Percentiles rank a stretch among this genome's conserved stretches.
These are phyloP conservation scores for Salvelinus sp. DNA, from an alignment of 2,113 vertebrate species.

Conservation along the genomic window DNA sequence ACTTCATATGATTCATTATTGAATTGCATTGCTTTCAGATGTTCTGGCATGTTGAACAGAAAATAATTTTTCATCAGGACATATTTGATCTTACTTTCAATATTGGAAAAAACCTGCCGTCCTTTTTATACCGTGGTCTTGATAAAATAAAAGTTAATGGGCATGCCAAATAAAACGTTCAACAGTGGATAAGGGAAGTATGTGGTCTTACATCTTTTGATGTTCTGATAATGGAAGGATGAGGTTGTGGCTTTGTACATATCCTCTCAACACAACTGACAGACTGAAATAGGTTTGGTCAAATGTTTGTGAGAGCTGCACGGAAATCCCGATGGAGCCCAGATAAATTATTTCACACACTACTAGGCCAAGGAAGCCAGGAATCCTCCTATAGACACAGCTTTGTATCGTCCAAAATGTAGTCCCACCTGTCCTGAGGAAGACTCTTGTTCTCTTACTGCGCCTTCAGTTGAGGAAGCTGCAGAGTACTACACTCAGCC, in stretches of 20 bases:
- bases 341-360: slow-evolving; percentile 50
- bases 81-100: background rate
- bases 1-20: no score
- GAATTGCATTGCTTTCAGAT: no score
- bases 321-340: slow-evolving; percentile 11
- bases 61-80: background rate
- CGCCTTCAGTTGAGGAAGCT: background rate
- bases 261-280: slow-evolving; percentile 39
- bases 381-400: background rate
- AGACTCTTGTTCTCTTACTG: background rate
- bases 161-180: background rate
- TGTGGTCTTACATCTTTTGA: slow-evolving; percentile 33
- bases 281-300: slow-evolving; percentile 51
- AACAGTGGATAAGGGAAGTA: background rate
- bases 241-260: slow-evolving; percentile 29
- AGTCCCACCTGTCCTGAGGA: background rate
- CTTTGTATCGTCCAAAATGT: background rate
- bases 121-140: no score
- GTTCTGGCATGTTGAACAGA: no score
- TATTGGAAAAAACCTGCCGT: no score
- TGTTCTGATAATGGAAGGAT: slow-evolving; percentile 22
- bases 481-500: background rate
- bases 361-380: slow-evolving; percentile 56
- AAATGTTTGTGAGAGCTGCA: slow-evolving; percentile 40
- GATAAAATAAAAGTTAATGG: no score